Evolutionary conservation across 2,888 invertebrate genomes (phyloP).

Genomic region (Hemithea aestivaria): DNA sequence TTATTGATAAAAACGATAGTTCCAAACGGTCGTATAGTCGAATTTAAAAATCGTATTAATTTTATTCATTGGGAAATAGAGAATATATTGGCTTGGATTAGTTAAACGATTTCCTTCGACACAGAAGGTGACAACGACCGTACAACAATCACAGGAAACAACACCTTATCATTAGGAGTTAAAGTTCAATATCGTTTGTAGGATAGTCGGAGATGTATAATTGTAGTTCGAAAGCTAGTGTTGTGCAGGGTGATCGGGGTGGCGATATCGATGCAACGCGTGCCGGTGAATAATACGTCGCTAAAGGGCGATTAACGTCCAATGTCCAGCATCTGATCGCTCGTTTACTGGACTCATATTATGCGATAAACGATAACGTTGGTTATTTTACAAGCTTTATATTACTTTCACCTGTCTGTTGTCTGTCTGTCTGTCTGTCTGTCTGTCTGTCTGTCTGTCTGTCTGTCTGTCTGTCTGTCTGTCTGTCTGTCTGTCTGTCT

Average conservation of each 20-base stretch:
- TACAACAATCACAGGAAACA: conserved; percentile 11
- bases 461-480: too few species aligned
- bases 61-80: conserved; percentile 72
- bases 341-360: conserved; percentile 42
- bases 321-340: conserved; percentile 60
- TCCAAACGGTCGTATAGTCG: conserved; percentile 54
- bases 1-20: conserved; percentile 26
- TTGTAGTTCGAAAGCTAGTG: conserved; percentile 23
- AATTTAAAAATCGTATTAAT: conserved; percentile 69
- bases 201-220: conserved; percentile 21
- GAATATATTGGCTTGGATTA: conserved; percentile 75
- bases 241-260: conserved; percentile 55
- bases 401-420: too few species aligned
- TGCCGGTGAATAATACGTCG: conserved; percentile 76
- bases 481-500: too few species aligned
- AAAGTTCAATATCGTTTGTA: conserved; percentile 28
- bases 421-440: too few species aligned
- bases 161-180: background rate
- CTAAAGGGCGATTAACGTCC: conserved; percentile 74
- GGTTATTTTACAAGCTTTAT: too few species aligned
- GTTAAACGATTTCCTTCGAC: conserved; percentile 51
- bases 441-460: too few species aligned
- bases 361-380: too few species aligned
- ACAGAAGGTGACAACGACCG: conserved; percentile 26
- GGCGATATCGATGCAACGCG: conserved; percentile 66